phyloP scores from a whole-genome alignment of 2,113 vertebrate species.

The Caretta caretta region DNA sequence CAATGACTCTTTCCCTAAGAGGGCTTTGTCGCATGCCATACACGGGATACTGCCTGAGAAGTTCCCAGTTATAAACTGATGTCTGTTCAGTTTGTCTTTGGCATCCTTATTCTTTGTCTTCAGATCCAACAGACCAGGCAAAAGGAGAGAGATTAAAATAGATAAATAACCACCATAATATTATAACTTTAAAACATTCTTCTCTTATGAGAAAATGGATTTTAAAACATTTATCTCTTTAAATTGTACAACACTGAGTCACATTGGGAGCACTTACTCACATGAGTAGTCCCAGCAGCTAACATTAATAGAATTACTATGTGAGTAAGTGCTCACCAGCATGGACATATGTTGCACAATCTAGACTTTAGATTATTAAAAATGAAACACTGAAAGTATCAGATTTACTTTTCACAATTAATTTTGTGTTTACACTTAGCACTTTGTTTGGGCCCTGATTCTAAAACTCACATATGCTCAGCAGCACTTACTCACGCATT shows the following conservation, averaged over 20 bases:
- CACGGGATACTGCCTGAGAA: slow-evolving; percentile 86
- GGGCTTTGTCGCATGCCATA: slow-evolving; percentile 89
- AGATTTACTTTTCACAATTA: not conserved
- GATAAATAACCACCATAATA: not conserved
- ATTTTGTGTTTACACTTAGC: not conserved
- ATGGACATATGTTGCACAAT: not conserved
- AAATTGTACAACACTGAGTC: not conserved
- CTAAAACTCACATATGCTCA: not conserved
- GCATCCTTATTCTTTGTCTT: slow-evolving; percentile 93
- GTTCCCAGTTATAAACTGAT: slow-evolving; percentile 86
- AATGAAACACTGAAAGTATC: not conserved
- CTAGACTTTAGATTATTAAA: not conserved
- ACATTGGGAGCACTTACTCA: not conserved
- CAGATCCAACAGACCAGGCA: slow-evolving; percentile 56
- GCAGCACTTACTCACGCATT: not conserved
- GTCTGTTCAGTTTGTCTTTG: slow-evolving; percentile 87
- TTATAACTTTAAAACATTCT: not conserved
- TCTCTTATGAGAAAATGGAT: not conserved
- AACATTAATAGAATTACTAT: not conserved
- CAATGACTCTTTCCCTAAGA: slow-evolving; percentile 89
- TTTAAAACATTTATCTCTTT: not conserved
- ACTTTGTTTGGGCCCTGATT: not conserved
- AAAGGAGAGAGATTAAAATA: not conserved
- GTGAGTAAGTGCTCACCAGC: not conserved
- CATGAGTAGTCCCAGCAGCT: not conserved